Base-by-base conservation (phyloP, 2,888 invertebrate species). In the Lissocephala sabroskyi region DNA sequence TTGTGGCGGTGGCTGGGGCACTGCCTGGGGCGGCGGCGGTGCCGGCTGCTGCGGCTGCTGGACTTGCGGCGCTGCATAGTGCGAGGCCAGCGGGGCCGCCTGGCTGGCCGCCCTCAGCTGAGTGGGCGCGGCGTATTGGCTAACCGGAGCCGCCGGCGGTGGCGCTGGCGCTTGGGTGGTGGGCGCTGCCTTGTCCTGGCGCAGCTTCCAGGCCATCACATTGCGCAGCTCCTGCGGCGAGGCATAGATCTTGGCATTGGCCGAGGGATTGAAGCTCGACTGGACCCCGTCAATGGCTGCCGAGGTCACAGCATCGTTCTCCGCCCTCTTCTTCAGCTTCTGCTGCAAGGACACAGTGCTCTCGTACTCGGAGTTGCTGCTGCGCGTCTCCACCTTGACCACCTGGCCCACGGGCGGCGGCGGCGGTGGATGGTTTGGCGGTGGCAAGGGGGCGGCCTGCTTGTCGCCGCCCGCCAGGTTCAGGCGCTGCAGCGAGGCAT, bases 221-320 rank as follows among this genome's bases (percentile, higher is more conserved):
- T 89, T 88, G 79, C 90, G 92, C 77, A 93, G 88, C 82, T 94
- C 94, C 76, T 92, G 91, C 11, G 96, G 96, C 46, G 94, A 93
- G 23, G 96, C 96, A 85, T 95, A 96, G 53, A 97, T 87, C 82
- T 93, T 93, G 43, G 94, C 93, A 84, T 88, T 92, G 59, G 92
- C 91, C 51, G 92, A 90, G 6, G 97, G 97, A 68, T 95, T 91
- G 87, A 97, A 97, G 77, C 95, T 94, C 44, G 95, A 96, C 84
- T 92, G 91, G 43, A 93, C 89, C 45, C 86, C 82, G 43, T 82
- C 80, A 43, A 81, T 76, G 54, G 80, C 77, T 1, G 79, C 80
- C 39, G 80, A 65, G 30, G 81, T 81, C 32, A 79, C 78, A 4
- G 74, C 81, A 52, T 79, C 80, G 41, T 73, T 79, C 40, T 81